phyloP scores from a whole-genome alignment of 1,140 invertebrate species.

The Harlomillsia oculata region DNA sequence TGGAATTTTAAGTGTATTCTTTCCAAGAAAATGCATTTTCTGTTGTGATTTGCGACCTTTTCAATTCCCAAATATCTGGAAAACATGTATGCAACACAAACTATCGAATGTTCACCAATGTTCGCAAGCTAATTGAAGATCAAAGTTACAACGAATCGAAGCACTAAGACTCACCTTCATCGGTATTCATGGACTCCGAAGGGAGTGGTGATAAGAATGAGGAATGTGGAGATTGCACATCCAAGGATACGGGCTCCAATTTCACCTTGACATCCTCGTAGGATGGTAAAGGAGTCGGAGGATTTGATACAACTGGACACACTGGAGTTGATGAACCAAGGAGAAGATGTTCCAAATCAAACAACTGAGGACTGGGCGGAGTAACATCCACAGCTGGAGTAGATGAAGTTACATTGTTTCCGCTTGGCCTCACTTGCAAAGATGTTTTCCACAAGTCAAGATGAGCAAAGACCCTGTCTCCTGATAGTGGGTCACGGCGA shows the following conservation, averaged over 20 bases:
- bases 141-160: no score
- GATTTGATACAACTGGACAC: not conserved
- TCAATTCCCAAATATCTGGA: no score
- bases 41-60: no score
- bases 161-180: no score
- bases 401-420: constrained; percentile 36
- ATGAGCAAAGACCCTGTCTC: constrained; percentile 73
- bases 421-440: no score
- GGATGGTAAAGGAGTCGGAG: not conserved
- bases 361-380: constrained; percentile 7
- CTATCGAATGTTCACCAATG: no score
- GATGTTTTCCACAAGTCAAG: constrained; percentile 89
- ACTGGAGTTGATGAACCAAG: not conserved
- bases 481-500: constrained; percentile 61
- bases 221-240: not conserved
- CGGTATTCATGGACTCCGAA: constrained; percentile 12
- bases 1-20: no score
- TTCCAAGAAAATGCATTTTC: no score
- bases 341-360: constrained; percentile 15
- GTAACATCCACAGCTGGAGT: constrained; percentile 13
- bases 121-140: no score
- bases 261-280: constrained; percentile 4
- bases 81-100: no score
- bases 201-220: constrained; percentile 10
- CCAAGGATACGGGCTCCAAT: not conserved